Percentiles rank a stretch among this genome's conserved stretches.
Conservation (phyloP, 2,888 invertebrate genomes). For the Lysandra bellargus region DNA sequence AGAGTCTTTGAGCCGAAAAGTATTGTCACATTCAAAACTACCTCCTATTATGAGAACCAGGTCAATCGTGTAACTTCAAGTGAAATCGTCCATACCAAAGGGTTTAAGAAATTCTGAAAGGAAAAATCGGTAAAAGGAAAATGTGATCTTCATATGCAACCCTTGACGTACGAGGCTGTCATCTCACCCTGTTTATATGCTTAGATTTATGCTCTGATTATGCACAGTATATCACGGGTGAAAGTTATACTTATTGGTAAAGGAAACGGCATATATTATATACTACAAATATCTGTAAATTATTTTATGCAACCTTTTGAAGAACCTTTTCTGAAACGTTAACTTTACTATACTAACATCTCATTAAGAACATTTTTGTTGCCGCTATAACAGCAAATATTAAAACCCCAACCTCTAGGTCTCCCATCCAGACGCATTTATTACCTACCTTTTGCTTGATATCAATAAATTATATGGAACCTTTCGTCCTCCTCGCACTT, state of each 20-base stretch:
- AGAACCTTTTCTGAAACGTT: too few relatives aligned
- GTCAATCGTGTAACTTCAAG: background rate
- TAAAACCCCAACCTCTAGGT: too few relatives aligned
- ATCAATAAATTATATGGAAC: too few relatives aligned
- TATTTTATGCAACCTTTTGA: too few relatives aligned
- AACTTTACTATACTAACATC: too few relatives aligned
- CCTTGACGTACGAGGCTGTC: background rate
- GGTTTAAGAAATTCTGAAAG: background rate
- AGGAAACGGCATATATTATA: background rate
- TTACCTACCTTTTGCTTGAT: too few relatives aligned
- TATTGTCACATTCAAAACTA: background rate
- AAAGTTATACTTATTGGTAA: background rate
- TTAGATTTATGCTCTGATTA: background rate
- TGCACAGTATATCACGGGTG: background rate
- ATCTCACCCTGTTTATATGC: background rate
- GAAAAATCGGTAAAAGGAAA: slow-evolving; percentile 8
- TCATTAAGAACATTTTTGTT: too few relatives aligned
- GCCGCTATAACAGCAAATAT: too few relatives aligned
- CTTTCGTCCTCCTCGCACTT: too few relatives aligned
- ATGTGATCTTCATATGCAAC: slow-evolving; percentile 7
- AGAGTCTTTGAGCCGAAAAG: background rate
- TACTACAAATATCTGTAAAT: background rate
- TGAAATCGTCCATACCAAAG: background rate
- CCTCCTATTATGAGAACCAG: background rate
- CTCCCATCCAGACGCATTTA: too few relatives aligned